Percentiles rank a stretch among this genome's conserved stretches.
phyloP scores from a whole-genome alignment of 2,113 vertebrate species.

The Albula goreensis region DNA sequence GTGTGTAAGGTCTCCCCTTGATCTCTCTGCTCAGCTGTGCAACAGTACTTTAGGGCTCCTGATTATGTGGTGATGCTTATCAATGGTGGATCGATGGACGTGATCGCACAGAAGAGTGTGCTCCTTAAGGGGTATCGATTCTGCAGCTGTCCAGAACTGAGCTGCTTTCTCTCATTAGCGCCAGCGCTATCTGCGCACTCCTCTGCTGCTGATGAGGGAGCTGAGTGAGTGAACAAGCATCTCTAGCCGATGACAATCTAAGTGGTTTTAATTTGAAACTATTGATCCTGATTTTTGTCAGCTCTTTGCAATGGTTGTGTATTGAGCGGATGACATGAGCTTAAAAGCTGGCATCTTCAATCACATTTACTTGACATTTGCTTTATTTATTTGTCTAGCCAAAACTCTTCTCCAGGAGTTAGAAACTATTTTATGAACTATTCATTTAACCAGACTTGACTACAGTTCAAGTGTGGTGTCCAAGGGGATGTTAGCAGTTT shows the following conservation, averaged over 20 bases:
- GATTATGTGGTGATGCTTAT: conserved; percentile 47
- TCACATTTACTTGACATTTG: not conserved
- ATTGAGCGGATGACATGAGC: not conserved
- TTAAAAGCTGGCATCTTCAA: not conserved
- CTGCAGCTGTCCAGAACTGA: conserved; percentile 34
- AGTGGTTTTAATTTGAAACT: conserved; percentile 63
- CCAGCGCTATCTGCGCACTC: conserved; percentile 12
- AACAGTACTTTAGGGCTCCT: not conserved
- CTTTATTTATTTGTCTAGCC: not conserved
- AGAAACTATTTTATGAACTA: not conserved
- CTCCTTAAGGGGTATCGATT: conserved; percentile 58
- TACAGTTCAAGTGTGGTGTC: not conserved
- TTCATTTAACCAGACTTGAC: not conserved
- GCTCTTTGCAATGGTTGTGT: conserved; percentile 41
- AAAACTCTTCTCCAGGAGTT: not conserved
- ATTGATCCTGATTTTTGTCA: conserved; percentile 58
- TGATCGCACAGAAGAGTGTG: conserved; percentile 49
- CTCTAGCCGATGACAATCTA: conserved; percentile 57
- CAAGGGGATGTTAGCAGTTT: no score
- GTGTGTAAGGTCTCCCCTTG: not conserved
- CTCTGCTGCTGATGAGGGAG: conserved; percentile 13
- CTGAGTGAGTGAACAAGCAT: conserved; percentile 30
- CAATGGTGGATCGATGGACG: conserved; percentile 55
- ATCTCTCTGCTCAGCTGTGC: not conserved
- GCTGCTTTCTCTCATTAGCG: conserved; percentile 58